Base-by-base conservation (phyloP, 2,797 vertebrate species). In the Cryptoprocta ferox region DNA sequence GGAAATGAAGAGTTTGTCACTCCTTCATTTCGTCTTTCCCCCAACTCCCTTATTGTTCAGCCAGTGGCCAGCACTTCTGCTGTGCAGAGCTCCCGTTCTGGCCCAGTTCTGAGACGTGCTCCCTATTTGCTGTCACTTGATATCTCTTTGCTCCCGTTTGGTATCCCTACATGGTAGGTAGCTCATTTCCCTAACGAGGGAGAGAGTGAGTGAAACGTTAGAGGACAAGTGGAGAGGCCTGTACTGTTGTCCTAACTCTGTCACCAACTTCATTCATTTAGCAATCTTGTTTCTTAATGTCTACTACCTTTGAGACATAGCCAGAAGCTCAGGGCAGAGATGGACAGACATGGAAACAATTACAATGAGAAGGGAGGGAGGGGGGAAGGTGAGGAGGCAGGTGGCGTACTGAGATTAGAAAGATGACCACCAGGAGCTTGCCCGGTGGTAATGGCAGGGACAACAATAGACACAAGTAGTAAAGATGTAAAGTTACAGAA, bases 221-320 rank as follows among this genome's bases (percentile, higher is more conserved):
- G 42, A 89, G 28, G 85, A 59, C 70, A 96, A 76, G 50, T 89
- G 81, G 32, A 95, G 59, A 70, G 30, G 12, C n/a, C 65, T 96
- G 4, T 79, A 42, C 18, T 93, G 3, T 83, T 96, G 61, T 91
- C n/a, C 63, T 86, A 79, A 35, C 32, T 86, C 75, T 87, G 19
- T 89, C 79, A 92, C n/a, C 84, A 89, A 68, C 84, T 80, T 93
- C 80, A 80, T 90, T 21, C 56, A 65, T 56, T 88, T 53, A 56
- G 42, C 85, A 71, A 42, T 79, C 88, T 89, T 89, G 24, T 94
- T 89, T 80, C 61, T 91, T 96, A 85, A 84, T 78, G 45, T 32
- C 89, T 92, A 0, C 56, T 92, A 42, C 65, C 56, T 91, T 8
- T 95, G 66, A 84, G 73, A 30, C 91, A 50, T n/a, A 75, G 63